Evolutionary conservation across 2,113 vertebrate genomes (phyloP), one percentile per base, ranked within the genome.

Genomic region (Copsychus sechellarum): DNA sequence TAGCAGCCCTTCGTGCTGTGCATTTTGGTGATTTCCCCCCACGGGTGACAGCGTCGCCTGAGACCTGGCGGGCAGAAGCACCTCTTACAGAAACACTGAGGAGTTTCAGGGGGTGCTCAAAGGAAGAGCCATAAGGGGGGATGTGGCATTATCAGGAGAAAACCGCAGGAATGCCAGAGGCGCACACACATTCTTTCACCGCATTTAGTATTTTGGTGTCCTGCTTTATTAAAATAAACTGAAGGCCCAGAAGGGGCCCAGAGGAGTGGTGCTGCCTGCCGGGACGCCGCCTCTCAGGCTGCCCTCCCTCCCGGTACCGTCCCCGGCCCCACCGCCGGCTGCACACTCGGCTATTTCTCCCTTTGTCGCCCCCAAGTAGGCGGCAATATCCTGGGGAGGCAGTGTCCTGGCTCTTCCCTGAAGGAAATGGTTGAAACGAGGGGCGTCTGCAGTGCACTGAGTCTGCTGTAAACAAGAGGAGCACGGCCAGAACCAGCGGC

Each of bases 361-460:
- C 14, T 9, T 40, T 34, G 12, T 18, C 3, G 1, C 9, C 33
- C 5, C 26, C 34, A 33, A 28, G 26, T 13, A 65, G 45, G 7
- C 7, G 22, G 17, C 53, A 53, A 10, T 66, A 25, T 51, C 57
- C 36, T 2, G 12, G 8, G 26, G n/a, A 57, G 5, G 15, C 2
- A 0, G 4, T 8, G 4, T 50, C 38, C 67, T 14, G 50, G 51
- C 28, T 54, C 25, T 48, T 76, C 78, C 67, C 67, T 50, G 66
- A 80, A 56, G 83, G 82, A 86, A 91, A 84, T 33, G 66, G 10
- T 38, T 40, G 82, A 10, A 56, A 12, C 3, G 15, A 50, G 67
- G 19, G 25, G 33, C 16, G 26, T 60, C 85, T 26, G 71, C 74
- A 3, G 15, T 0, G 26, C 62, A 0, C 29, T 1, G 31, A 5